A percentile compares a stretch with the other conserved stretches of the same genome.
phyloP scores from a whole-genome alignment of 2,797 vertebrate species.

The Hypotaenidia philippensis region DNA sequence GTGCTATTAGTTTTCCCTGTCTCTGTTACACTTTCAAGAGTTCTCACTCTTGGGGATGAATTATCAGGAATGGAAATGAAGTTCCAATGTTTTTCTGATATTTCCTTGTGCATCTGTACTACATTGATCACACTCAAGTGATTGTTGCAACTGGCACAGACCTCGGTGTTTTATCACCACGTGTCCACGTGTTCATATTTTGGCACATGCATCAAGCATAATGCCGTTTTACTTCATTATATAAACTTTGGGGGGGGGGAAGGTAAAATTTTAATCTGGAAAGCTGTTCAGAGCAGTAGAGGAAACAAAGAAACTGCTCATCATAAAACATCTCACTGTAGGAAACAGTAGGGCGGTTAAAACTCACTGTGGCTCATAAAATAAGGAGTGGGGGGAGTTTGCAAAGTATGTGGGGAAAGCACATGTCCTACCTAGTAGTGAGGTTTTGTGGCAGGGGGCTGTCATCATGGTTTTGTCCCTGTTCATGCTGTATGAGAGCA shows the following conservation, averaged over 20 bases:
- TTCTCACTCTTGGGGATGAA: neutral
- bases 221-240: neutral
- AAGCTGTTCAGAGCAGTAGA: neutral
- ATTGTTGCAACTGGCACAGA: neutral
- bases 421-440: neutral
- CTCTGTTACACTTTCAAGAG: neutral
- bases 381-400: neutral
- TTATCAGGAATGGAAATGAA: neutral
- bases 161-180: neutral
- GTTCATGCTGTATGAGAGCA: neutral
- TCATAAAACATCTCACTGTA: neutral
- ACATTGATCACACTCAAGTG: neutral
- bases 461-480: neutral
- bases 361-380: neutral
- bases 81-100: neutral
- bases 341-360: neutral
- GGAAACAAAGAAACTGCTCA: neutral
- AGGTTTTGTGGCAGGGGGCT: neutral
- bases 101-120: neutral
- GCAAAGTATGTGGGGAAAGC: neutral
- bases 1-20: neutral
- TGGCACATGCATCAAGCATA: neutral
- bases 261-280: neutral
- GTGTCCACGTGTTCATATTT: neutral
- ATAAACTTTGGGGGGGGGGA: fast-evolving